Conservation (phyloP, 1,140 invertebrate species). For the Dufourea novaeangliae region DNA sequence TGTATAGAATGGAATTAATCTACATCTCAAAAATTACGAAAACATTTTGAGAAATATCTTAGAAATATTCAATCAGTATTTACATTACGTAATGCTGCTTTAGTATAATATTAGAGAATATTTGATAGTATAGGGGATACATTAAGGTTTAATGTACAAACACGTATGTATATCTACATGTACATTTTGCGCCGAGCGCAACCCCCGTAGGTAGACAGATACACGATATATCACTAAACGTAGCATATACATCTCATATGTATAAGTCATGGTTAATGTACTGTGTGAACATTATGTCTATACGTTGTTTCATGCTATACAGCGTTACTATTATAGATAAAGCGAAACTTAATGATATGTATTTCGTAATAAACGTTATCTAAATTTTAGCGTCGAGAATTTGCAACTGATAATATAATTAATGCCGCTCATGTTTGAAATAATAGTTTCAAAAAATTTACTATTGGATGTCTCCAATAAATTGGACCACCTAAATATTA, state of each 20-base stretch:
- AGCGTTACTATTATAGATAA: conserved; percentile 18
- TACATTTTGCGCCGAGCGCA: conserved; percentile 2
- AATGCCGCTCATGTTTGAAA: background rate
- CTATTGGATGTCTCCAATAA: background rate
- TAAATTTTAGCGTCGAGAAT: background rate
- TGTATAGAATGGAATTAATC: too few relatives aligned
- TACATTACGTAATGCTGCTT: background rate
- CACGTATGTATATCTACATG: conserved; percentile 6
- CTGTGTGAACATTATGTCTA: conserved; percentile 34
- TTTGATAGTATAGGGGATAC: background rate
- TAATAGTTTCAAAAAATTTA: background rate
- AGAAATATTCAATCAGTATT: too few relatives aligned
- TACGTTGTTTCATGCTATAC: background rate
- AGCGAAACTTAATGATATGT: conserved; percentile 14
- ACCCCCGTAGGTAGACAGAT: conserved; percentile 6
- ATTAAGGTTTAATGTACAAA: background rate
- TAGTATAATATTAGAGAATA: background rate
- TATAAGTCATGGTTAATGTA: conserved; percentile 42
- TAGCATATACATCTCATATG: background rate
- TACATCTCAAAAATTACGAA: background rate
- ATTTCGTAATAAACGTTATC: conserved; percentile 18
- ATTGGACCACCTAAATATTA: too few relatives aligned
- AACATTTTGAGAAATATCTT: background rate
- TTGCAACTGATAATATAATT: background rate
- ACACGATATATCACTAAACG: background rate